Percentiles rank a stretch among this genome's conserved stretches.
Conservation (phyloP, 1,140 invertebrate species). For the Lasaia peninsularis region DNA sequence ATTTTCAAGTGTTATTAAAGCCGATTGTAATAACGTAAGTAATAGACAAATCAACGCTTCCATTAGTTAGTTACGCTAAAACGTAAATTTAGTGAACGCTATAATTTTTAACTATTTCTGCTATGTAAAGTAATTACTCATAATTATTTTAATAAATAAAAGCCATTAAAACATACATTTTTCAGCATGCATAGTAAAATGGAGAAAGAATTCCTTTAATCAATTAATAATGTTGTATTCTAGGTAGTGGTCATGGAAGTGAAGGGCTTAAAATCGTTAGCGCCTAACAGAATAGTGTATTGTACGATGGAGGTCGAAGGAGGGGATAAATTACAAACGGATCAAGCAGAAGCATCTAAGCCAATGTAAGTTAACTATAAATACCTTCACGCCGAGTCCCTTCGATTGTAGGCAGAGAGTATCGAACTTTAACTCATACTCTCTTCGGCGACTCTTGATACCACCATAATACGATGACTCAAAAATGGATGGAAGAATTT, state of each 20-base stretch:
- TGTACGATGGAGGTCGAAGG: slow-evolving; percentile 99
- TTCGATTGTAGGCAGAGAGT: no score
- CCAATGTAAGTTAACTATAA: slow-evolving; percentile 91
- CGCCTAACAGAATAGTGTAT: slow-evolving; percentile 98
- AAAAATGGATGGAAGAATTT: no score
- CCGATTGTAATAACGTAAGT: not conserved
- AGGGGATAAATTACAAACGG: slow-evolving; percentile 98
- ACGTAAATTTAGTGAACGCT: not conserved
- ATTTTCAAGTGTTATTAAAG: not conserved
- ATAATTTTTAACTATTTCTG: not conserved
- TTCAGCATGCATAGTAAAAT: no score
- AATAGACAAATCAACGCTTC: not conserved
- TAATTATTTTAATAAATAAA: no score
- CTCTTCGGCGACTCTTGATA: no score
- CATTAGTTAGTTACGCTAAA: not conserved
- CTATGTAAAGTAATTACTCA: no score
- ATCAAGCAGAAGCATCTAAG: slow-evolving; percentile 99
- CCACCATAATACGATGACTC: no score
- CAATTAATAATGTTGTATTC: slow-evolving; percentile 34
- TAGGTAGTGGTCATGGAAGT: slow-evolving; percentile 99
- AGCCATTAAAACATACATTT: no score
- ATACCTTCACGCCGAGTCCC: no score
- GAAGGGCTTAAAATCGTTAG: slow-evolving; percentile 96
- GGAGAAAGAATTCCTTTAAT: not conserved
- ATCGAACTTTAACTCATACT: no score